These are phyloP conservation scores for Drosophila nasuta DNA, from an alignment of 1,140 invertebrate genomes.

Conservation along the genomic window DNA sequence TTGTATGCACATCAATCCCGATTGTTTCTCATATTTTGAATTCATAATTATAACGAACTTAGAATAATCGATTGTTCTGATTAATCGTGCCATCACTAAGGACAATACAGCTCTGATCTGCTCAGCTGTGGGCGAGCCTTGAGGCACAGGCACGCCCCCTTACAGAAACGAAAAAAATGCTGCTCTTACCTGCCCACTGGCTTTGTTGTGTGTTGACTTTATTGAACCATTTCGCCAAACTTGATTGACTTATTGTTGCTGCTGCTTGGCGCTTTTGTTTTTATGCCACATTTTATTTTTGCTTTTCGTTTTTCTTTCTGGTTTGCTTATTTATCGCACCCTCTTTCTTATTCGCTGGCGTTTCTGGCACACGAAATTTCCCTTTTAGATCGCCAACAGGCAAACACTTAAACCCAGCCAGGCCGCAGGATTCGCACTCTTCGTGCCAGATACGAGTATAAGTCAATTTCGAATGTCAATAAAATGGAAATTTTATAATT, in stretches of 20 bases:
- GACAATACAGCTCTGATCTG: too few relatives aligned
- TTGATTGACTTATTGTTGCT: slow-evolving; percentile 75
- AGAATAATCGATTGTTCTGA: too few relatives aligned
- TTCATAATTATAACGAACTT: too few relatives aligned
- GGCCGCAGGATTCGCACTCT: slow-evolving; percentile 49
- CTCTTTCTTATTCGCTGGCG: slow-evolving; percentile 24
- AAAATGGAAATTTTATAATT: slow-evolving; percentile 84
- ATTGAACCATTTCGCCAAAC: slow-evolving; percentile 78
- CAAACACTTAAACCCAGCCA: slow-evolving; percentile 69
- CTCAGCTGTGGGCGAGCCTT: background rate
- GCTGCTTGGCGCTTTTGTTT: slow-evolving; percentile 35
- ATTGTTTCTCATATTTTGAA: too few relatives aligned
- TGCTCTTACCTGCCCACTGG: slow-evolving; percentile 1
- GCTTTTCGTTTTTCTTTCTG: background rate
- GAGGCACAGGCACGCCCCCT: slow-evolving; percentile 38
- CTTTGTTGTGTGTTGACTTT: slow-evolving; percentile 69
- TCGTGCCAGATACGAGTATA: slow-evolving; percentile 58
- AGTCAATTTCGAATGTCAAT: slow-evolving; percentile 81
- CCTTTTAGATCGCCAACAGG: slow-evolving; percentile 42
- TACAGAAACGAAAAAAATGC: background rate
- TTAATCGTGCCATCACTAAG: too few relatives aligned
- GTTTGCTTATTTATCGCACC: slow-evolving; percentile 43
- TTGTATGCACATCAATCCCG: too few relatives aligned
- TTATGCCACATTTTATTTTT: slow-evolving; percentile 29
- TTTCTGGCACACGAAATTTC: slow-evolving; percentile 42